Base-by-base conservation (phyloP, 2,888 invertebrate species). In the Merodon equestris region DNA sequence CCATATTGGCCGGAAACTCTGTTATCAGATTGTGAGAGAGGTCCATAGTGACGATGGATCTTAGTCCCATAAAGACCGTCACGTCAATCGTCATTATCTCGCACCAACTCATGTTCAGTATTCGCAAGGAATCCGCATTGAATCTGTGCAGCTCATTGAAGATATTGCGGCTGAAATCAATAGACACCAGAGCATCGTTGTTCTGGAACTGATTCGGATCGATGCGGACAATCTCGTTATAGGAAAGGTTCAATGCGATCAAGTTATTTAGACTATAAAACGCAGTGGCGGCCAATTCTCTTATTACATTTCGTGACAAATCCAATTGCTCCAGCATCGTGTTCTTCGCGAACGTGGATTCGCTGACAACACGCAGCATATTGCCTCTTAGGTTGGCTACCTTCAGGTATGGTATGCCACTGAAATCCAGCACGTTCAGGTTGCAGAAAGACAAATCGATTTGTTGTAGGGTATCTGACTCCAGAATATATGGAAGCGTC, bases 111-210 rank as follows among this genome's bases (percentile, higher is more conserved):
- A 93, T 87, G 84, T 93, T 93, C 17, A 94, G 86, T 27, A 89
- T 85, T 14, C 90, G 88, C 63, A 94, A 79, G 0, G 93, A 93
- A 47, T 89, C 89, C 45, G 92, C 92, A 76, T 89, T 90, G 1
- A 93, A 87, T 84, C 90, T 90, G 14, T 91, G 91, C 34, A 93
- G 88, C 82, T 88, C 89, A 53, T 90, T 91, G 1, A 94, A 86
- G 83, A 93, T 93, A 85, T 93, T 94, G 83, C 92, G 90, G 2
- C 94, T 92, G 40, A 95, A 84, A 85, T 92, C 93, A 12, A 95
- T 86, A 54, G 90, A 89, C 4, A 90, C 90, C 27, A 95, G 86
- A 1, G 91, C 90, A 13, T 91, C 90, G 86, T 92, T 93, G 81
- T 91, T 90, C 38, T 90, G 86, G 82, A 95, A 91, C 1, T 91